Evolutionary conservation across 1,140 invertebrate genomes (phyloP), one percentile per base, ranked within the genome.

Genomic region (Drosophila kurseongensis): DNA sequence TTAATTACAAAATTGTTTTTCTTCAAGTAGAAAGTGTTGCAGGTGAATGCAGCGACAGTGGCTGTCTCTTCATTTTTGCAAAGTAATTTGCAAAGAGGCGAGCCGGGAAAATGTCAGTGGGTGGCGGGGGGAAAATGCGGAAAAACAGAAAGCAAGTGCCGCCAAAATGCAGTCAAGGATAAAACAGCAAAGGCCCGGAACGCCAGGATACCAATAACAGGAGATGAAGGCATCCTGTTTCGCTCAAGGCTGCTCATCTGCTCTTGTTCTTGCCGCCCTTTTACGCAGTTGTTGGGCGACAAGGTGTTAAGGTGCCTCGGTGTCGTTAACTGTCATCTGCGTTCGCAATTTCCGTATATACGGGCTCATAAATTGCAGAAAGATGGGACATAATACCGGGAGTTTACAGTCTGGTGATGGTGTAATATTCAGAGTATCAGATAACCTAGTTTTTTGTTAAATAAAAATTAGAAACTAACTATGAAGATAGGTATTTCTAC

Each of bases 21-120:
- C 6, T n/a, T 27, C 47, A 27, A 29, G 38, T 42, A 14, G 14
- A 14, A 62, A 57, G 42, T 67, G 61, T 67, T 47, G 47, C 57
- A 60, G 75, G n/a, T 51, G 29, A 32, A 32, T 6, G 6, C 29
- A 32, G 29, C 29, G 27, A 40, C 42, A 40, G 7, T 16, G 23
- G 75, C 78, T 88, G 88, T 89, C 84, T 69, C 74, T 84, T 80
- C 74, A 88, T 89, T 91, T 91, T 82, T 84, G 84, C 89, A 91
- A 91, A 91, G 89, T 82, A 91, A 91, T 91, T 91, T 91, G 89
- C 84, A 85, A 81, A 80, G 86, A 78, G 82, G 80, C 63, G 74
- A 68, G 59, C 55, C 60, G 58, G 45, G 63, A 51, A 67, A 42
- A 63, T 67, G 44, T 63, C 44, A 47, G 23, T 14, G 14, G 4